Evolutionary conservation across 2,888 invertebrate species (phyloP), one percentile per base, ranked within the genome.

Genomic region (Heliothis peltigera): DNA sequence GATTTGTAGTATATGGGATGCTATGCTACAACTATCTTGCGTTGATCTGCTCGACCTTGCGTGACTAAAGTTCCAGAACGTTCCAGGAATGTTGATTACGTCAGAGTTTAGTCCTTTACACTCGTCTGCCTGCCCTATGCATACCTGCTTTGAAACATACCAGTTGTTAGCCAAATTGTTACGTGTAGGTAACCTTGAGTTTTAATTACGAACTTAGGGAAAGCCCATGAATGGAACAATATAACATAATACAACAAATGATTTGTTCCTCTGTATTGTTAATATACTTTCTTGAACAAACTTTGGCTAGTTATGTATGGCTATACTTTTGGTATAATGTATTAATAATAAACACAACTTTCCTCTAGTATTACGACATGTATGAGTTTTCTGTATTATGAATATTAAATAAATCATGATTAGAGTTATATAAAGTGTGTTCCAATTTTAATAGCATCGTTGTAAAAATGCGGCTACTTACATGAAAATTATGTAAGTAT

Each of bases 61-160:
- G 43, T n/a, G 53, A 42, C 54, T 53, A 64, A n/a, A 39, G n/a
- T 69, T 65, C 59, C 52, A 56, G 61, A 69, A 43, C 12, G 18
- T 69, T 47, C 54, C 53, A 54, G 54, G 63, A 71, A 75, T 69
- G 66, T 68, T 61, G 60, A 60, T 72, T 60, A 56, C 63, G 64
- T 75, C 67, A 75, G 39, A 39, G 42, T 57, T 48, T 47, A 43
- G 57, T 44, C 25, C 53, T 46, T 60, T 58, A 46, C 53, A 19
- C 42, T 17, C 42, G 39, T 54, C 54, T 39, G 54, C n/a, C 48
- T 44, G 18, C 43, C 19, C 19, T 47, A 43, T 18, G 70, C 62
- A 66, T 75, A 67, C 67, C 55, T 68, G 54, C 72, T 76, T 72
- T 72, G 60, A 62, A 39, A 42, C 46, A 65, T 68, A 55, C 47